Base-by-base conservation (phyloP, 1,140 invertebrate species). In the Heterodera carotae region DNA sequence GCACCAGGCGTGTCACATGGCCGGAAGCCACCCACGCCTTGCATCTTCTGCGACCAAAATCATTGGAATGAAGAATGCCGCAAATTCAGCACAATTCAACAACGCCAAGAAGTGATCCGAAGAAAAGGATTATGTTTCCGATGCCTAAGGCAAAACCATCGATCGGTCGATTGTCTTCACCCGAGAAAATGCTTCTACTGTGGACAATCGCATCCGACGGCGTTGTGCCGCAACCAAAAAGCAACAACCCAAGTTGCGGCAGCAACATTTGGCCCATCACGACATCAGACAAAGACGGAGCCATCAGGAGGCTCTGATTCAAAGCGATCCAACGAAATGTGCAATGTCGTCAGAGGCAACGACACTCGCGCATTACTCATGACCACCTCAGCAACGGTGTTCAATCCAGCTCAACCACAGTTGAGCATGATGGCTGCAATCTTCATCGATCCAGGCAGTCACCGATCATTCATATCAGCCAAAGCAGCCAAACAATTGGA, bases 1-100 rank as follows among this genome's bases (percentile, higher is more conserved):
- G 3, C 39, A 43, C 7, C 39, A 12, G 15, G 39, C 39, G 22
- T 18, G n/a, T 22, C 39, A 43, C 39, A 43, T 43, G 39, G 39
- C 15, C 39, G 15, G 39, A 0, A 68, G 27, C 66, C 39, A 68
- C 33, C 18, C 33, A 22, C 66, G 39, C 33, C 22, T n/a, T 68
- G 66, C 4, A n/a, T 68, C 7, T 68, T 68, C 25, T 68, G 66
- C 39, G 66, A 18, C 5, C 5, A 27, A 5, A 27, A 27, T 27
- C 66, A 68, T 68, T 68, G 66, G 66, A 43, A 43, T 12, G 39
- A 43, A 43, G 39, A 43, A 43, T 43, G 39, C 39, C 39, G 39
- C 3, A 43, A 68, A 22, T n/a, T 22, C 33, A 25, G 22, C 33
- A 68, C 39, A 39, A 34, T 27, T 6, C 22, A 68, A 68, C 33